Percentiles rank a stretch among this genome's conserved stretches.
These are phyloP conservation scores for Coreius guichenoti DNA, from an alignment of 2,797 vertebrate species.

Conservation along the genomic window DNA sequence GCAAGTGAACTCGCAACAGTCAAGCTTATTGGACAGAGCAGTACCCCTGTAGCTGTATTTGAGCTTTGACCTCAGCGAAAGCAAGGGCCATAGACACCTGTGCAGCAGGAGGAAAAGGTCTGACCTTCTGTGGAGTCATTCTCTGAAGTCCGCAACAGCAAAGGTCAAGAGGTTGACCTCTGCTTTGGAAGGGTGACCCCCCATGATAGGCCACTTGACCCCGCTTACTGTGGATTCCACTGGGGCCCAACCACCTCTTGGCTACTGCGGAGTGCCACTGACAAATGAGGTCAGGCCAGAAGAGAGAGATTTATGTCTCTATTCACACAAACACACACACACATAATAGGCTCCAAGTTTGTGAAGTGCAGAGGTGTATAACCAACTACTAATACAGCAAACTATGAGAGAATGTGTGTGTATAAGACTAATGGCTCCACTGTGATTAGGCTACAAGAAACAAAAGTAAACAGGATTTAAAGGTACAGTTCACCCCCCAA, in stretches of 20 bases:
- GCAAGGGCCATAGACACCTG: constrained; percentile 72
- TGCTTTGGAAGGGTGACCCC: constrained; percentile 60
- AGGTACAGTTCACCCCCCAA: not conserved
- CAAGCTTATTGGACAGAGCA: constrained; percentile 14
- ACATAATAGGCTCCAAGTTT: constrained; percentile 57
- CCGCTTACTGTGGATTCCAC: constrained; percentile 68
- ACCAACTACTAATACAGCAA: constrained; percentile 15
- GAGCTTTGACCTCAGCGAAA: constrained; percentile 71
- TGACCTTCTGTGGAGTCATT: constrained; percentile 66
- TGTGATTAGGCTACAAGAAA: not conserved
- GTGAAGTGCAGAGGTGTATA: not conserved
- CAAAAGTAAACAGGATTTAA: constrained; percentile 31
- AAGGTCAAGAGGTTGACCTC: constrained; percentile 75
- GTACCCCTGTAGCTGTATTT: constrained; percentile 40
- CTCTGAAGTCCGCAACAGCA: constrained; percentile 61
- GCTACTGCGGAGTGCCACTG: constrained; percentile 65
- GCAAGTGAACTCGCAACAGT: not conserved
- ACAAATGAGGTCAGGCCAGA: constrained; percentile 78
- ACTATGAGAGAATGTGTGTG: not conserved
- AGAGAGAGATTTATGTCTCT: constrained; percentile 74
- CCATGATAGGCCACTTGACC: constrained; percentile 81
- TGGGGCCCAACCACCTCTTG: constrained; percentile 34
- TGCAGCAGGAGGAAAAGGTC: constrained; percentile 60
- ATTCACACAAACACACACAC: constrained; percentile 58
- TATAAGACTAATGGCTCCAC: constrained; percentile 10